Evolutionary conservation across 1,140 invertebrate species (phyloP), one percentile per base, ranked within the genome.

Genomic region (Oncopeltus fasciatus): DNA sequence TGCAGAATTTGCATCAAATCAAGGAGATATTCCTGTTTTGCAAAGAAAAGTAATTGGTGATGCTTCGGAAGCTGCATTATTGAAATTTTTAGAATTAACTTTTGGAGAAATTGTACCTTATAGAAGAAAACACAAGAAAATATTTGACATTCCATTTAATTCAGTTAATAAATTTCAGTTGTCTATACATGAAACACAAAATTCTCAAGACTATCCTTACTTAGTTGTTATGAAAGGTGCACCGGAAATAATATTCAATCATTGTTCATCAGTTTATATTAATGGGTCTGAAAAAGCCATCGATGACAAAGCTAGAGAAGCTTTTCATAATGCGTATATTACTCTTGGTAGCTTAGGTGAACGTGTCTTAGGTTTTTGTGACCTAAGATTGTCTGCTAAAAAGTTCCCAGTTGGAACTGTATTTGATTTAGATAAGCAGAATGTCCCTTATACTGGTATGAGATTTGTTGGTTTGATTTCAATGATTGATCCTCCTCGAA

Each of bases 191-290:
- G 92, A 97, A 69, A 90, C 85, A 64, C 90, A 96, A 70, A 91
- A 97, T 72, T 88, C 90, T 2, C 81, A 91, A 56, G n/a, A n/a
- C n/a, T n/a, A n/a, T n/a, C n/a, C n/a, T n/a, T 90, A 95, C 74
- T 76, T 98, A 68, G 77, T 99, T 65, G 95, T 98, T n/a, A 99
- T 99, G 96, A 99, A 99, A 81, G 97, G 97, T 47, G 97, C 97
- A 5, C 96, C 97, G 1, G 97, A 99, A 76, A 83, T 95, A 69
- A 97, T 99, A 70, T 79, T 99, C 61, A 96, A 99, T 72, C 82
- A 92, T 28, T 98, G 94, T 78, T 84, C 86, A 51, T 93, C 91
- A 27, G 98, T 99, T 64, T 89, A 96, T 72, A 93, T 98, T 69
- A 90, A 95, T 68, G 95, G 95, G 68, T 89, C 96, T 75, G 93